Evolutionary conservation across 2,797 vertebrate species (phyloP).

Genomic region (Glossophaga mutica): DNA sequence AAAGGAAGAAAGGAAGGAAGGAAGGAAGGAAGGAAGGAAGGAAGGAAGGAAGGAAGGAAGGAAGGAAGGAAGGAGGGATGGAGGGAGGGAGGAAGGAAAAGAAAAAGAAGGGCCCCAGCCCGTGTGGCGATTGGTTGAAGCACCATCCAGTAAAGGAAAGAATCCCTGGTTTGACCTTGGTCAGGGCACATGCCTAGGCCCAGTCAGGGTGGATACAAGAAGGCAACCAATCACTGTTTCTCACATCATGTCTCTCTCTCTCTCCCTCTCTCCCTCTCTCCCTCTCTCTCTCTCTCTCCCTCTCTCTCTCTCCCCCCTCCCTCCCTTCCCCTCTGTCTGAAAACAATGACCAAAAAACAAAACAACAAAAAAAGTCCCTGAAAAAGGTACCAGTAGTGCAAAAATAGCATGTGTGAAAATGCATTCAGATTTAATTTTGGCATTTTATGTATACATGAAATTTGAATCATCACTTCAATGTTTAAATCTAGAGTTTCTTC

Average conservation of each 20-base stretch:
- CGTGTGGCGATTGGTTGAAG: neutral
- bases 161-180: neutral
- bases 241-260: neutral
- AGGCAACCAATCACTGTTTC: neutral
- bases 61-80: too few relatives aligned
- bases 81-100: too few relatives aligned
- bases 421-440: conserved; percentile 44
- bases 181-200: neutral
- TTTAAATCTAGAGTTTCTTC: conserved; percentile 63
- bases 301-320: too few relatives aligned
- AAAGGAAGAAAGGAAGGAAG: too few relatives aligned
- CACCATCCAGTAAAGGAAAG: neutral
- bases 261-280: neutral
- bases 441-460: conserved; percentile 49
- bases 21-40: too few relatives aligned
- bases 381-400: neutral
- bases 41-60: too few relatives aligned
- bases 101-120: neutral
- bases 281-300: neutral
- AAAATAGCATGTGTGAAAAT: neutral
- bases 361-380: too few relatives aligned
- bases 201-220: neutral
- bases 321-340: neutral
- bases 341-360: neutral
- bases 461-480: conserved; percentile 48